Percentiles rank a stretch among this genome's conserved stretches.
Conservation (phyloP, 2,888 invertebrate genomes). For the Ischnus inquisitorius region DNA sequence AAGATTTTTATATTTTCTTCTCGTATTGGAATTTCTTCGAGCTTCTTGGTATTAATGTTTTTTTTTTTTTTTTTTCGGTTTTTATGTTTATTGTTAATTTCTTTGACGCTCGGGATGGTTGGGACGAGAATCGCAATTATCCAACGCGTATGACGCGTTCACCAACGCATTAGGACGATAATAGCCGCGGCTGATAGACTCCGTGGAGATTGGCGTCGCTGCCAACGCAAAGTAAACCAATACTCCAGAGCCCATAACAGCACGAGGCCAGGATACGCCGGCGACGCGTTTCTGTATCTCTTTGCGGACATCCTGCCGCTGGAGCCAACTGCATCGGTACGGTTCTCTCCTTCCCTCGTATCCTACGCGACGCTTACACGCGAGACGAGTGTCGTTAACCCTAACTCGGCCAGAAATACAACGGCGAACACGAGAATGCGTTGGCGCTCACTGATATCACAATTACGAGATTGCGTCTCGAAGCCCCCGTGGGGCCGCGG, state of each 20-base stretch:
- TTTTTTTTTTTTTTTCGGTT: neutral
- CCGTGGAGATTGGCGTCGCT: constrained; percentile 54
- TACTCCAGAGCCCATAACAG: neutral
- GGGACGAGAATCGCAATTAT: constrained; percentile 47
- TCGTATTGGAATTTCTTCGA: neutral
- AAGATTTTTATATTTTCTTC: neutral
- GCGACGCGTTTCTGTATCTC: constrained; percentile 74
- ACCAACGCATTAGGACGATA: constrained; percentile 55
- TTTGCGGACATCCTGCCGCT: constrained; percentile 77
- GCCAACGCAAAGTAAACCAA: constrained; percentile 15
- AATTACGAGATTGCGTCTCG: constrained; percentile 25
- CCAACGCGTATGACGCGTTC: constrained; percentile 51
- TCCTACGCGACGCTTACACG: constrained; percentile 59
- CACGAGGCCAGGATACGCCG: constrained; percentile 72
- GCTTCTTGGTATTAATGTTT: constrained; percentile 9
- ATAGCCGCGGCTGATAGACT: constrained; percentile 56
- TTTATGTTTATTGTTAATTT: constrained; percentile 31
- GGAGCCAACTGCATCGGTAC: constrained; percentile 63
- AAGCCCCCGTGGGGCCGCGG: neutral
- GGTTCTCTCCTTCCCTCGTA: constrained; percentile 44
- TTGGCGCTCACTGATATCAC: constrained; percentile 27
- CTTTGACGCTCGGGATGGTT: constrained; percentile 2
- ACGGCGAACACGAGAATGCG: constrained; percentile 31
- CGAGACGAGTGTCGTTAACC: constrained; percentile 76
- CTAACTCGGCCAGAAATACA: constrained; percentile 60